Conservation (phyloP, 2,113 vertebrate species). For the Labrus mixtus region DNA sequence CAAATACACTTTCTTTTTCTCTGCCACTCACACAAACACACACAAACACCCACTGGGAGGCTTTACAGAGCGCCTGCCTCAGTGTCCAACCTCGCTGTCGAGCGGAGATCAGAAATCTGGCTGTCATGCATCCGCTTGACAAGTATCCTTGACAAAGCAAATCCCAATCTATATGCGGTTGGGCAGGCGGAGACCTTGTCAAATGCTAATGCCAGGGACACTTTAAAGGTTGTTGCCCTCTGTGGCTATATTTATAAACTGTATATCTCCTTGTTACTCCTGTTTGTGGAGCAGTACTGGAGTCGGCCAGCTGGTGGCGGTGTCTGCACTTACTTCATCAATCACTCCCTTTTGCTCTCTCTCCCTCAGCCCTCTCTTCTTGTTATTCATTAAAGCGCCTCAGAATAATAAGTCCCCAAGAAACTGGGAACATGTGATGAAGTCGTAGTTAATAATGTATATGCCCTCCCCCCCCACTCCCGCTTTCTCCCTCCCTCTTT, state of each 20-base stretch:
- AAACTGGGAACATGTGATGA: constrained; percentile 87
- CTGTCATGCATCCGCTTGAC: constrained; percentile 77
- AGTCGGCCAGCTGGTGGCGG: constrained; percentile 83
- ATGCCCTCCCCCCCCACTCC: constrained; percentile 49
- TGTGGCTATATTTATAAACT: constrained; percentile 71
- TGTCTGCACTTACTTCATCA: constrained; percentile 84
- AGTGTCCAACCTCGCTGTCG: constrained; percentile 61
- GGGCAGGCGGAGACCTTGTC: constrained; percentile 76
- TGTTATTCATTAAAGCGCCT: constrained; percentile 87
- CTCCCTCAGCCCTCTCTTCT: constrained; percentile 78
- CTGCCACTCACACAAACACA: constrained; percentile 13
- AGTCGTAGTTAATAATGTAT: constrained; percentile 89
- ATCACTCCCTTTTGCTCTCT: constrained; percentile 72
- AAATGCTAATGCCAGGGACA: constrained; percentile 80
- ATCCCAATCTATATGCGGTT: constrained; percentile 79
- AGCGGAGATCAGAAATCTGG: constrained; percentile 73
- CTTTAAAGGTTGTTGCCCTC: constrained; percentile 75
- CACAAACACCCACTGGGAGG: constrained; percentile 47
- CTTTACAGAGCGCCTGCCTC: constrained; percentile 55
- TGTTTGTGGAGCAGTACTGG: constrained; percentile 74
- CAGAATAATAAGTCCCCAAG: constrained; percentile 88
- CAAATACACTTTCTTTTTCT: constrained; percentile 40
- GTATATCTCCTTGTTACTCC: constrained; percentile 20
- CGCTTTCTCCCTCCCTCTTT: constrained; percentile 46
- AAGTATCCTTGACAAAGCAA: constrained; percentile 82